Evolutionary conservation across 2,797 vertebrate species (phyloP), one percentile per base, ranked within the genome.

Genomic region (Hephaestus fuliginosus): DNA sequence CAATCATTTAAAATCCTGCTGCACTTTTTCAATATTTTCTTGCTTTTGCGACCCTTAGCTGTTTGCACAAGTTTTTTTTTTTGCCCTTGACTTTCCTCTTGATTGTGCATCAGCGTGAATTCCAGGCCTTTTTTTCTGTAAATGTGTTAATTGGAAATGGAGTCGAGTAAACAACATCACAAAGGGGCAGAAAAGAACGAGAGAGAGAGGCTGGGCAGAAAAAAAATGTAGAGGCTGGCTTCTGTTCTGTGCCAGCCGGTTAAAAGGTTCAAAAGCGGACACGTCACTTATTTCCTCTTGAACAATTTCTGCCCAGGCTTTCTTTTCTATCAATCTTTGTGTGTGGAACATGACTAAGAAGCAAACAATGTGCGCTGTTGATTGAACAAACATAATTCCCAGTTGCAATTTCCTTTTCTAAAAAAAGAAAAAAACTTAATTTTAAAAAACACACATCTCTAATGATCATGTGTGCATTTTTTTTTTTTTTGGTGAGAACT

Each of bases 1-100:
- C 20, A 69, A 44, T 85, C 46, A 88, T 89, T 88, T 72, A 77
- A 70, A 81, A 39, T 55, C 70, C 63, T 51, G n/a, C 36, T 66
- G 51, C 68, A 51, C 14, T 46, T 48, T 20, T 55, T 70, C 30
- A 39, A 4, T 66, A 20, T 74, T 66, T 41, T 39, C 61, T 62
- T 17, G 1, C 43, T 83, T 81, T 61, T 18, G 64, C 58, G 76
- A 73, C 70, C 13, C 51, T 52, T 25, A n/a, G 62, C 51, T 49
- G 73, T 20, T 25, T 30, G 56, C 66, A 64, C 62, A 36, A 25
- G 62, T 9, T 3, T 33, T 33, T 33, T 33, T 61, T 17, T 49
- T 51, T 67, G 66, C 70, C 66, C 57, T 78, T 53, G 51, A 72
- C 41, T 64, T 10, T 15, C 20, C 25, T 48, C 11, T 17, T 48